Percentiles rank a stretch among this genome's conserved stretches.
phyloP scores from a whole-genome alignment of 2,888 invertebrate species.

The Ernsta delagoae region DNA sequence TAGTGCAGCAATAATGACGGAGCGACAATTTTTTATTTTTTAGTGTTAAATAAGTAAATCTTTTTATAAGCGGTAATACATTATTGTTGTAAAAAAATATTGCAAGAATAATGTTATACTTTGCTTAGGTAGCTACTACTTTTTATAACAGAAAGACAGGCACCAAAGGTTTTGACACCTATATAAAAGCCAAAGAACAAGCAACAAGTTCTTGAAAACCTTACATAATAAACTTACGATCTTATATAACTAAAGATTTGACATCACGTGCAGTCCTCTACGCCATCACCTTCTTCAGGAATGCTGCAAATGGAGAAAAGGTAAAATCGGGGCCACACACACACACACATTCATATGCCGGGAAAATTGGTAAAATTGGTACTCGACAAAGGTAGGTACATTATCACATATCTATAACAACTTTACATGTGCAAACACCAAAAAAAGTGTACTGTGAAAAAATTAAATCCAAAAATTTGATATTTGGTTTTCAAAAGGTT shows the following conservation, averaged over 20 bases:
- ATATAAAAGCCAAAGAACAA: slow-evolving; percentile 16
- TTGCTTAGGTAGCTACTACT: no score
- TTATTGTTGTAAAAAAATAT: no score
- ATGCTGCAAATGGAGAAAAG: slow-evolving; percentile 86
- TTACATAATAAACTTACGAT: slow-evolving; percentile 76
- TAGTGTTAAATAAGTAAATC: no score
- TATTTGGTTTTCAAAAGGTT: background rate
- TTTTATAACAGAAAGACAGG: background rate
- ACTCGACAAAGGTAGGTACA: slow-evolving; percentile 4
- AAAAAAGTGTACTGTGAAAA: background rate
- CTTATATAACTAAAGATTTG: slow-evolving; percentile 84
- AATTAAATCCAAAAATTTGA: no score
- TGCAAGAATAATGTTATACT: no score
- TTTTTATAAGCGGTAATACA: no score
- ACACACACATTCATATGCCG: slow-evolving; percentile 41
- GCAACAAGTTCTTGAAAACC: slow-evolving; percentile 20
- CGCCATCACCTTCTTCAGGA: slow-evolving; percentile 92
- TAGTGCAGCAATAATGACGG: no score
- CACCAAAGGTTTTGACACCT: background rate
- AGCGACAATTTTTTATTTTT: no score
- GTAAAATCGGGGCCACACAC: slow-evolving; percentile 74
- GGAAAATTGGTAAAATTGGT: background rate
- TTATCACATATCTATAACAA: background rate
- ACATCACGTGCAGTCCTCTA: slow-evolving; percentile 75
- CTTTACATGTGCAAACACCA: background rate